phyloP scores from a whole-genome alignment of 2,113 vertebrate genomes.

The Actinemys pallida region DNA sequence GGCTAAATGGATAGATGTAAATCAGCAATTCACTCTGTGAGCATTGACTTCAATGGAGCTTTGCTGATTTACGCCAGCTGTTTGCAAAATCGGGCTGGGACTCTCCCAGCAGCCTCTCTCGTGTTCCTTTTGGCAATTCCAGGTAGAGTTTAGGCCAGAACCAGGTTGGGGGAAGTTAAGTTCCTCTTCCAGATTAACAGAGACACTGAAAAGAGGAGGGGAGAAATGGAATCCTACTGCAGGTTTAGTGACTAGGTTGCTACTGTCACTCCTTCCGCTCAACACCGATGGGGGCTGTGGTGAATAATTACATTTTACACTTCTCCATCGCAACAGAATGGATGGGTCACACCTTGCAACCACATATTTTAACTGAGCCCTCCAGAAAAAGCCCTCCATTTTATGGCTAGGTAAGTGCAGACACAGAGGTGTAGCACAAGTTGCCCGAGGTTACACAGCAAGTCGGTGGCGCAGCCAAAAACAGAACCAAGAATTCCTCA shows the following conservation, averaged over 20 bases:
- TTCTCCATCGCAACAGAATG: background rate
- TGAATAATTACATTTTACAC: background rate
- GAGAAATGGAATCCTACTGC: background rate
- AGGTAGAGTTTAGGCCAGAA: background rate
- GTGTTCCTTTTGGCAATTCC: background rate
- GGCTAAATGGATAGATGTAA: background rate
- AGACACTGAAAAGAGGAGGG: background rate
- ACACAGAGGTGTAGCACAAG: background rate
- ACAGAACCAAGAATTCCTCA: constrained; percentile 13
- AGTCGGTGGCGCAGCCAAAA: background rate
- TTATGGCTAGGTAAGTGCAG: no score
- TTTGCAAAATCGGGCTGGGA: background rate
- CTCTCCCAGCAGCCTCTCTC: background rate
- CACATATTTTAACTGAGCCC: background rate
- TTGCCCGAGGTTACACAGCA: background rate
- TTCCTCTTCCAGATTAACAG: background rate
- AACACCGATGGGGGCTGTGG: background rate
- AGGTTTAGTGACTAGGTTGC: background rate
- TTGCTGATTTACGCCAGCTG: background rate
- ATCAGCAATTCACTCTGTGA: background rate
- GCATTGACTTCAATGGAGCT: background rate
- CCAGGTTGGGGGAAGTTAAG: background rate
- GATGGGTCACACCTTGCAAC: background rate
- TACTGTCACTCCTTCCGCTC: background rate
- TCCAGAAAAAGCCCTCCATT: background rate